Base-by-base conservation (phyloP, 2,113 vertebrate genomes). In the Ceyx margarethae region DNA sequence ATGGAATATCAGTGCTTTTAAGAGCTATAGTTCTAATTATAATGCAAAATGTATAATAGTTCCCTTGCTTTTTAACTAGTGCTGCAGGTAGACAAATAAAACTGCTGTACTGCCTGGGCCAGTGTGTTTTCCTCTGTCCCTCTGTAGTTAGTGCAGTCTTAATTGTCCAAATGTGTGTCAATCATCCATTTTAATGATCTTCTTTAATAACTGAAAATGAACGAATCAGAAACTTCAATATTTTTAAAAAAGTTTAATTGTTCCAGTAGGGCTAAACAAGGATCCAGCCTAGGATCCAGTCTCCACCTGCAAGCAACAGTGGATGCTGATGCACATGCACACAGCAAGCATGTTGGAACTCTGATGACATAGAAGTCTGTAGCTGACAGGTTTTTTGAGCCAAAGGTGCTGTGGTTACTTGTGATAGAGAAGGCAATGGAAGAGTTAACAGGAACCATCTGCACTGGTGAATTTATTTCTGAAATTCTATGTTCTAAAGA, bases 21-120 rank as follows among this genome's bases (percentile, higher is more conserved):
- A 91, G 64, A 91, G 43, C 37, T 93, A 40, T 31, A 54, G 43
- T 81, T 85, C 81, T 79, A 95, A 91, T 83, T 95, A 74, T 19
- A 92, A 85, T 77, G n/a, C 31, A 80, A 82, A 95, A 85, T 3
- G 1, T 66, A 29, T 21, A 15, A 66, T 35, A 66, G 56, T 71
- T 80, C 56, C 31, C 15, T 81, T 90, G 69, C 33, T 37, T 91
- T 90, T 87, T 77, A 87, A 64, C 42, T 80, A 64, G 33, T 64
- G 43, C 15, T 78, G 20, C 42, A 82, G 20, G 56, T 83, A 94
- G 50, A 23, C 66, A 82, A 91, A 89, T 31, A 79, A 81, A 92
- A 50, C 46, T 85, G 10, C 31, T 58, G 2, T 42, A 61, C 9
- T 73, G 13, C 56, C 51, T 80, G 80, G 25, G 28, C 15, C 64